phyloP scores from a whole-genome alignment of 2,888 invertebrate genomes.

The Venustoraphidia nigricollis region DNA sequence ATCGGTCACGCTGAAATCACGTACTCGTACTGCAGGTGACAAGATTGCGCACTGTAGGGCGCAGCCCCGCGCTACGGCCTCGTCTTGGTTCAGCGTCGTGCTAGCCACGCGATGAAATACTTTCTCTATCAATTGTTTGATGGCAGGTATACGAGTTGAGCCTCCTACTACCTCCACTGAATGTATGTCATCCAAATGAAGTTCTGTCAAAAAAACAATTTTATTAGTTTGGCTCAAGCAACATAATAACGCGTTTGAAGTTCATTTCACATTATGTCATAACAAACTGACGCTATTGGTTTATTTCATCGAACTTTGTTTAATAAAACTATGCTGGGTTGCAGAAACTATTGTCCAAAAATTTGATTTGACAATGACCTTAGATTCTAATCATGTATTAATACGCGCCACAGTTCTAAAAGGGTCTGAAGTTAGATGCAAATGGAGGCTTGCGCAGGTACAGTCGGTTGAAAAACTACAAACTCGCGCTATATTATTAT shows the following conservation, averaged over 20 bases:
- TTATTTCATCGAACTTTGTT: not conserved
- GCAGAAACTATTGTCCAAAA: too few relatives aligned
- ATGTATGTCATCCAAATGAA: constrained; percentile 73
- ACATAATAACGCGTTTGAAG: too few relatives aligned
- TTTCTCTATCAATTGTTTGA: constrained; percentile 78
- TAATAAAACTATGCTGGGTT: too few relatives aligned
- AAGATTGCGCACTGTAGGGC: constrained; percentile 94
- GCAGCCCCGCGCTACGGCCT: constrained; percentile 92
- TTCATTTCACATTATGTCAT: too few relatives aligned
- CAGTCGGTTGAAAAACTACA: too few relatives aligned
- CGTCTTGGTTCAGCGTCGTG: constrained; percentile 96
- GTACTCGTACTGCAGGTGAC: constrained; percentile 91
- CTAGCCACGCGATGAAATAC: constrained; percentile 74
- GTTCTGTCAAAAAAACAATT: constrained; percentile 33
- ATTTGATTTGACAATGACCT: too few relatives aligned
- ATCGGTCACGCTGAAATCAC: constrained; percentile 90
- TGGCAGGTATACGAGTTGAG: constrained; percentile 81
- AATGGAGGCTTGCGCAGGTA: too few relatives aligned
- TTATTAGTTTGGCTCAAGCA: not conserved
- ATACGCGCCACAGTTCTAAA: too few relatives aligned
- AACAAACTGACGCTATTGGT: too few relatives aligned
- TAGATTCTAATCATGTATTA: too few relatives aligned
- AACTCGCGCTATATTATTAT: too few relatives aligned
- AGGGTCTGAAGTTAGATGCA: too few relatives aligned
- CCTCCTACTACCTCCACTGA: constrained; percentile 96